Evolutionary conservation across 23 tunicate species (phyloP).

Genomic region (Ascidia mentula): DNA sequence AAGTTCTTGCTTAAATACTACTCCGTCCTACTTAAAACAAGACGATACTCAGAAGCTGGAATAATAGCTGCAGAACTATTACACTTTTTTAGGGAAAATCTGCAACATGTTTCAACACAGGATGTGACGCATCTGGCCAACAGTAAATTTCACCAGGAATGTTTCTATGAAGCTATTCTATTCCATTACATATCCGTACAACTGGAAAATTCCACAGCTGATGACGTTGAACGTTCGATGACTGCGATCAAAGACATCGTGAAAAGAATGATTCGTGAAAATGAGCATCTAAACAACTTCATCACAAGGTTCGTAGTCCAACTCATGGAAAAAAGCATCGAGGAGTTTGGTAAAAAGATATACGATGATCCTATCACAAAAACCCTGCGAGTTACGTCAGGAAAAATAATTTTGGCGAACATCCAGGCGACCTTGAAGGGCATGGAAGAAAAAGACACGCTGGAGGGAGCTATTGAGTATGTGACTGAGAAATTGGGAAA

Average conservation of each 20-base stretch:
- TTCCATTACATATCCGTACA: not conserved
- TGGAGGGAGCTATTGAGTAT: not conserved
- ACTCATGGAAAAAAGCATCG: not conserved
- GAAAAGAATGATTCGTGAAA: not conserved
- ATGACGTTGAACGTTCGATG: not conserved
- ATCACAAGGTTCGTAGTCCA: not conserved
- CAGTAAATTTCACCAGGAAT: not conserved
- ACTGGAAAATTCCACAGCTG: not conserved
- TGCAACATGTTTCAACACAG: not conserved
- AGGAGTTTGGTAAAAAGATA: not conserved
- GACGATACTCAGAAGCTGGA: not conserved
- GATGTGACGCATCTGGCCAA: not conserved
- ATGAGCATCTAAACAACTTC: not conserved
- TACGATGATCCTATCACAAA: not conserved
- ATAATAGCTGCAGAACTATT: not conserved
- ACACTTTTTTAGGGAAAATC: not conserved
- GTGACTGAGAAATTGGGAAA: not conserved
- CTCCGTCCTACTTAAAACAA: not conserved
- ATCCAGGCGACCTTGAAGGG: not conserved
- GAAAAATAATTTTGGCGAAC: not conserved
- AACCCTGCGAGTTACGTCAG: not conserved
- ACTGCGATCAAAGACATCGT: not conserved
- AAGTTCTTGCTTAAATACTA: not conserved
- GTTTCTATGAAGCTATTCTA: not conserved
- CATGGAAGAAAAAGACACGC: not conserved